Percentiles rank a stretch among this genome's conserved stretches.
phyloP scores from a whole-genome alignment of 2,797 vertebrate species.

The Enteromius thamalakanensis region DNA sequence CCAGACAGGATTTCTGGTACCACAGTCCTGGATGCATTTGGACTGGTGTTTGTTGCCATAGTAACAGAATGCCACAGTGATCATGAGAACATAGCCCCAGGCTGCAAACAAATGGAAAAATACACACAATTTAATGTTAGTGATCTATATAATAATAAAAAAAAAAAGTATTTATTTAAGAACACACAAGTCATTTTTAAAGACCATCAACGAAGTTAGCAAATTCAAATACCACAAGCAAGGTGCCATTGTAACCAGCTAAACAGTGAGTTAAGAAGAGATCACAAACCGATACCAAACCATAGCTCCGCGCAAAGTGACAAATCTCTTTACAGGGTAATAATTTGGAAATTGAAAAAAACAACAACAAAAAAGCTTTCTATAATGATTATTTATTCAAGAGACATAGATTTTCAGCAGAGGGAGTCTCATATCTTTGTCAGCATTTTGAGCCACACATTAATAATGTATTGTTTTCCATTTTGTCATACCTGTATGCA shows the following conservation, averaged over 20 bases:
- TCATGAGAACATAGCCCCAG: not conserved
- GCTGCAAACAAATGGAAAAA: not conserved
- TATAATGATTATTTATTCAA: constrained; percentile 18
- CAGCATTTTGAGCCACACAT: constrained; percentile 20
- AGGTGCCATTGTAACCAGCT: not conserved
- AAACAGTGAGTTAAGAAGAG: not conserved
- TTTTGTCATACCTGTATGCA: constrained; percentile 11
- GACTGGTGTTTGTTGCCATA: not conserved
- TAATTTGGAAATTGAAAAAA: not conserved
- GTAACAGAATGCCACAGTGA: not conserved
- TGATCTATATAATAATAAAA: too few species aligned
- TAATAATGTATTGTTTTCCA: constrained; percentile 10
- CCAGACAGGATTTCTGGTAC: not conserved
- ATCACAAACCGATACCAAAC: not conserved
- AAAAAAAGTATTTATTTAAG: not conserved
- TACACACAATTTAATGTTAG: not conserved
- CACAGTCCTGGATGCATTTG: not conserved
- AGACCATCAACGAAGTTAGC: not conserved
- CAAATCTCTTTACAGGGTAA: not conserved
- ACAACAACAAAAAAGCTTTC: not conserved
- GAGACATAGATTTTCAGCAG: constrained; percentile 9
- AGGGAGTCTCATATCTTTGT: not conserved
- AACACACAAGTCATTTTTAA: not conserved
- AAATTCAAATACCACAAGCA: not conserved
- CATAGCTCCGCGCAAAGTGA: not conserved